Percentiles rank a stretch among this genome's conserved stretches.
Evolutionary conservation across 2,797 vertebrate genomes (phyloP).

Genomic region (Sebastes glaucus): DNA sequence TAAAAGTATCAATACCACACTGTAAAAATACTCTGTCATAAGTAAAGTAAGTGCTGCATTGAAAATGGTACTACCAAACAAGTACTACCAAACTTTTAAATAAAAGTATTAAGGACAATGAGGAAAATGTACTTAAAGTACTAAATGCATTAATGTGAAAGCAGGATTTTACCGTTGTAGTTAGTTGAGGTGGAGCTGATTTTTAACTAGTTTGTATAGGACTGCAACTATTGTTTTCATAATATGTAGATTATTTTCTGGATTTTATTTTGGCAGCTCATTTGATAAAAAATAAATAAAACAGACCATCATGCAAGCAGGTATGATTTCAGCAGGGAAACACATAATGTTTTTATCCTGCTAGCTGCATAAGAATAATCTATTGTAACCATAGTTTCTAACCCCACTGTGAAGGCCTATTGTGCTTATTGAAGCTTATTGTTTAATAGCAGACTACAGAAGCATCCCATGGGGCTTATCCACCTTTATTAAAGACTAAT

Average conservation of each 20-base stretch:
- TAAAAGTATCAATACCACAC: not conserved
- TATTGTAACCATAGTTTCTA: not conserved
- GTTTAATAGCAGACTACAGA: not conserved
- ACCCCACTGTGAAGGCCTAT: not conserved
- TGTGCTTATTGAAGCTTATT: not conserved
- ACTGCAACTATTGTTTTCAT: not conserved
- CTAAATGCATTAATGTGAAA: not conserved
- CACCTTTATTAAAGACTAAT: not conserved
- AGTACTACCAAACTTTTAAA: too few species aligned
- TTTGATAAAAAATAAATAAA: not conserved
- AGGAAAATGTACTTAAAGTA: too few species aligned
- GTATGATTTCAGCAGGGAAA: not conserved
- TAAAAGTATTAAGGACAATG: too few species aligned
- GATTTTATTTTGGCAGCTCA: not conserved
- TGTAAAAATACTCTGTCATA: not conserved
- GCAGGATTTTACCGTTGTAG: not conserved
- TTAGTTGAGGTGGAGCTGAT: not conserved
- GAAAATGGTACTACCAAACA: not conserved
- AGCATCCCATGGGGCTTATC: not conserved
- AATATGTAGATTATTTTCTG: not conserved
- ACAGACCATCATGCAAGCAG: not conserved
- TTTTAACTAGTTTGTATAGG: not conserved
- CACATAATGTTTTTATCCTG: not conserved
- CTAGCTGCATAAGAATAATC: not conserved
- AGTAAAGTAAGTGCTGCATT: not conserved